Conservation (phyloP, 2,113 vertebrate genomes). For the Psophia crepitans region DNA sequence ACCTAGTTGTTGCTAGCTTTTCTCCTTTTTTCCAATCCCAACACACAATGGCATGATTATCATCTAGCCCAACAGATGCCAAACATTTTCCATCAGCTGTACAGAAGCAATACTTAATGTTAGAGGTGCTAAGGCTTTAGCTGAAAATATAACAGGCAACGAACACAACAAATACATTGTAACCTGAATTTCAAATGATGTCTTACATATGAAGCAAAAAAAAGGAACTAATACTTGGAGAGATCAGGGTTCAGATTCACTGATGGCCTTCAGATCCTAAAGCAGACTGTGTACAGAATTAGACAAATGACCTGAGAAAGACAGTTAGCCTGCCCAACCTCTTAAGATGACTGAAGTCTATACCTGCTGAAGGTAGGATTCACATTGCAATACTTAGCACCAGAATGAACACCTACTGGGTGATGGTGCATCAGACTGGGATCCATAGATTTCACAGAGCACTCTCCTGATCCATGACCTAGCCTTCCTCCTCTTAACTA, state of each 20-base stretch:
- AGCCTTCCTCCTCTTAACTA: background rate
- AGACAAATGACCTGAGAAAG: background rate
- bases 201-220: background rate
- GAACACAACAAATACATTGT: background rate
- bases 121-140: background rate
- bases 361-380: background rate
- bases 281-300: background rate
- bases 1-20: slow-evolving; percentile 91
- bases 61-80: slow-evolving; percentile 91
- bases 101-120: slow-evolving; percentile 56
- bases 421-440: background rate
- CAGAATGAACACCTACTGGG: background rate
- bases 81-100: slow-evolving; percentile 93
- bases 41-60: slow-evolving; percentile 90
- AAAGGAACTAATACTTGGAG: background rate
- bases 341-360: background rate
- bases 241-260: background rate
- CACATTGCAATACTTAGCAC: background rate
- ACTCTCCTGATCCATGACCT: background rate
- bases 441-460: background rate
- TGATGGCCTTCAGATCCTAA: background rate
- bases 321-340: background rate
- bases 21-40: slow-evolving; percentile 99
- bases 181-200: background rate
- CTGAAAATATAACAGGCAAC: background rate